These are phyloP conservation scores for Drosophila tripunctata DNA, from an alignment of 2,888 invertebrate species.

Conservation along the genomic window DNA sequence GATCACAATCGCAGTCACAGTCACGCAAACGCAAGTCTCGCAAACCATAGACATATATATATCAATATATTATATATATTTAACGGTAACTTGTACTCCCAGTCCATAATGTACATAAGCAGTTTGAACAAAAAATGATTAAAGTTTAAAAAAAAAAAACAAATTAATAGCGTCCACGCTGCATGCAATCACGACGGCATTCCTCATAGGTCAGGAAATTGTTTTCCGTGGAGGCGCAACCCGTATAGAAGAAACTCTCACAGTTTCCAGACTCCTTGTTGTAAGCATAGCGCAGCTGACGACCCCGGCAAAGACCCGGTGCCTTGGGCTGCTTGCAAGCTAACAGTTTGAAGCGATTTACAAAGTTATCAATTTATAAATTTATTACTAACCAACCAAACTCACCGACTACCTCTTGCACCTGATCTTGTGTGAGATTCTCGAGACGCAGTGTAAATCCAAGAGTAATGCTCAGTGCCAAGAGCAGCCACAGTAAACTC, in stretches of 20 bases:
- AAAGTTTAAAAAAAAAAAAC: neutral
- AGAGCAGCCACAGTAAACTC: slow-evolving; percentile 29
- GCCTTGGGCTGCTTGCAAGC: slow-evolving; percentile 75
- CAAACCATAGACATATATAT: slow-evolving; percentile 12
- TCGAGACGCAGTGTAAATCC: slow-evolving; percentile 38
- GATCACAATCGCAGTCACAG: neutral
- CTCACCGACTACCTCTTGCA: slow-evolving; percentile 56
- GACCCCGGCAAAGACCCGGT: slow-evolving; percentile 72
- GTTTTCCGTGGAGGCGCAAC: slow-evolving; percentile 75
- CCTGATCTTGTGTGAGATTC: slow-evolving; percentile 51
- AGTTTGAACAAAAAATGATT: slow-evolving; percentile 1
- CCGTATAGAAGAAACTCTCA: slow-evolving; percentile 79
- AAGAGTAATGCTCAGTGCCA: slow-evolving; percentile 16
- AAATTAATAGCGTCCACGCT: slow-evolving; percentile 67
- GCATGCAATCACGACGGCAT: slow-evolving; percentile 80
- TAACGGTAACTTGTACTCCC: neutral
- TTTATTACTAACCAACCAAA: no score
- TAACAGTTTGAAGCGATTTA: no score
- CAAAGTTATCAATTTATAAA: no score
- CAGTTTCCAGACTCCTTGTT: slow-evolving; percentile 73
- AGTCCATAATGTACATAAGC: slow-evolving; percentile 4
- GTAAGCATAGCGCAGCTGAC: slow-evolving; percentile 77
- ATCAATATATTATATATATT: neutral
- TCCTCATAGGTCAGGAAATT: slow-evolving; percentile 80
- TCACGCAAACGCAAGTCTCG: neutral